Conservation (phyloP, 2,113 vertebrate genomes). For the Poeciliopsis occidentalis region DNA sequence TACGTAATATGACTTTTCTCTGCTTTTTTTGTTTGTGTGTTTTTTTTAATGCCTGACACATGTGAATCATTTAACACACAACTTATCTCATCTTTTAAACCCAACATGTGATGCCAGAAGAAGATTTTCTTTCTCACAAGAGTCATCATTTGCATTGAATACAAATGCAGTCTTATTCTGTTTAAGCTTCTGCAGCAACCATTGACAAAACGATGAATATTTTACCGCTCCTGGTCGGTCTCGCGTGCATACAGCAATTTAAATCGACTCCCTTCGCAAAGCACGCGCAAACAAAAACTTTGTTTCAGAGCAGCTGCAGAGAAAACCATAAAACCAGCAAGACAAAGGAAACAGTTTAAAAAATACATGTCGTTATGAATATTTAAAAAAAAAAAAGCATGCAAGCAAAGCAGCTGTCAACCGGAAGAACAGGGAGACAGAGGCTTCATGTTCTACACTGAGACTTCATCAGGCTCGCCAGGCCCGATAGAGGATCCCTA, state of each 20-base stretch:
- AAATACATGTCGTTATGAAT: neutral
- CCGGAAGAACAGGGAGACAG: slow-evolving; percentile 7
- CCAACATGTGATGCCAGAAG: neutral
- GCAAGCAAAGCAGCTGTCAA: neutral
- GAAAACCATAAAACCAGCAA: neutral
- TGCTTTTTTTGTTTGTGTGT: neutral
- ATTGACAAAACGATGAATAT: neutral
- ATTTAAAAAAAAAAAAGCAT: neutral
- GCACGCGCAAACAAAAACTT: neutral
- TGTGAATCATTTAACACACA: neutral
- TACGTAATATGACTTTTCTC: neutral
- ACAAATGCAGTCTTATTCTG: neutral
- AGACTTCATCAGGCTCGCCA: slow-evolving; percentile 45
- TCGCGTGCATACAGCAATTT: neutral
- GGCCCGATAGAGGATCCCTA: slow-evolving; percentile 28
- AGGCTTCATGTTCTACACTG: slow-evolving; percentile 38
- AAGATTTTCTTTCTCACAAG: neutral
- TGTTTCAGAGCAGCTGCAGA: neutral
- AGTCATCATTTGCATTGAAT: neutral
- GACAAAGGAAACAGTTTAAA: neutral
- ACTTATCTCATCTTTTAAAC: neutral
- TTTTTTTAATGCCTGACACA: neutral
- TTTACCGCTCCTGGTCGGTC: neutral
- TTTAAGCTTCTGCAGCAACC: neutral
- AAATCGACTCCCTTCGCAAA: neutral